Evolutionary conservation across 2,113 vertebrate genomes (phyloP).

Genomic region (Myodes glareolus): DNA sequence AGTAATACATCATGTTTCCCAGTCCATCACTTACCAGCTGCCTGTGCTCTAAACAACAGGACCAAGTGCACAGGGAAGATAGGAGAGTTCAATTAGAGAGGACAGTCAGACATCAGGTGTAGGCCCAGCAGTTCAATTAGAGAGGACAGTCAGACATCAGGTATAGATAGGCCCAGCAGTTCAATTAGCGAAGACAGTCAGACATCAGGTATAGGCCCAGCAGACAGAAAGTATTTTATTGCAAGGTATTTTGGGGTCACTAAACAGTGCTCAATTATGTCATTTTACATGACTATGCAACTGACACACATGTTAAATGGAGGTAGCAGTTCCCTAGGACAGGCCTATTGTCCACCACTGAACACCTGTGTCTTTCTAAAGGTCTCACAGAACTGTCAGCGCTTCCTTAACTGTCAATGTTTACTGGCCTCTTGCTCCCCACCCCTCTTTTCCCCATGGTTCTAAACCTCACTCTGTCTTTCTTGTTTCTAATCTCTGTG

Average conservation of each 20-base stretch:
- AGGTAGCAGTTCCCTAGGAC: not conserved
- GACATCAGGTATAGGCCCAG: not conserved
- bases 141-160: not conserved
- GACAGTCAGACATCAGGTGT: not conserved
- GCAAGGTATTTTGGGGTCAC: not conserved
- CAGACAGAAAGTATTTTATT: not conserved
- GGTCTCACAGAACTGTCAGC: not conserved
- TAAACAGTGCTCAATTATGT: not conserved
- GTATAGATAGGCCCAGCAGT: not conserved
- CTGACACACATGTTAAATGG: not conserved
- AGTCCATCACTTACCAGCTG: not conserved
- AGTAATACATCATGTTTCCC: not conserved
- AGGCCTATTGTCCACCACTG: not conserved
- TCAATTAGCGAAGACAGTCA: not conserved
- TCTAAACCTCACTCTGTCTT: slow-evolving; percentile 1
- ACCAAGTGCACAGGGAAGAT: not conserved
- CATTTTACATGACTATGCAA: slow-evolving; percentile 4
- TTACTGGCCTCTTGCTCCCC: not conserved
- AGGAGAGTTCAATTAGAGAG: not conserved
- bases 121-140: not conserved
- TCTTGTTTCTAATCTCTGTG: not conserved
- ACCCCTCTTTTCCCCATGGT: not conserved
- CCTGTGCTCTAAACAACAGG: not conserved
- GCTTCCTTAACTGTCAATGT: not conserved
- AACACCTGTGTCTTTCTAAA: not conserved